These are phyloP conservation scores for Orthosia incerta DNA, from an alignment of 2,888 invertebrate genomes.

Conservation along the genomic window DNA sequence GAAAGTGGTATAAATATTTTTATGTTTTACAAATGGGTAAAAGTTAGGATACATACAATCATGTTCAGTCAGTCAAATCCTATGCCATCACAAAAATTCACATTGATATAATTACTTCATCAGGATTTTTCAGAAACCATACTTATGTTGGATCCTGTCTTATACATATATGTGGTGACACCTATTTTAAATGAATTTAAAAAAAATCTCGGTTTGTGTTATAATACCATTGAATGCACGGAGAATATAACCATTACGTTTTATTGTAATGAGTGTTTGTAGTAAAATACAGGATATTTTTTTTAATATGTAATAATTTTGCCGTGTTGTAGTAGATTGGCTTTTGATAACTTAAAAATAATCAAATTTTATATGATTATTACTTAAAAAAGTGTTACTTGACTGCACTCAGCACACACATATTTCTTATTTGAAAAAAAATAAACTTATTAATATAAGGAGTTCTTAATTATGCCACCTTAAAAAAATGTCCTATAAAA, in stretches of 20 bases:
- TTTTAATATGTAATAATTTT: neutral
- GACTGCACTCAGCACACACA: neutral
- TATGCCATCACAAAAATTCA: neutral
- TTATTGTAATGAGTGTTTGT: neutral
- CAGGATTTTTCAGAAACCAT: neutral
- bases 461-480: conserved; percentile 1
- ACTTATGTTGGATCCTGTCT: neutral
- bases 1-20: conserved; percentile 14
- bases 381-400: neutral
- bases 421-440: neutral
- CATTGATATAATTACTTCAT: neutral
- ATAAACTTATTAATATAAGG: neutral
- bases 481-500: neutral
- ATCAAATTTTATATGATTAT: neutral
- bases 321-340: too few species aligned
- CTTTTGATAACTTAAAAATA: neutral
- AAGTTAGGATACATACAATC: neutral
- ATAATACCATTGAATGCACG: neutral
- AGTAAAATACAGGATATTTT: neutral
- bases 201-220: neutral
- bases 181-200: too few species aligned
- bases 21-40: neutral
- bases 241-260: too few species aligned
- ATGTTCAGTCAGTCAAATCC: neutral
- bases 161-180: neutral